Evolutionary conservation across 2,888 invertebrate genomes (phyloP).

Genomic region (Aradus depressus): DNA sequence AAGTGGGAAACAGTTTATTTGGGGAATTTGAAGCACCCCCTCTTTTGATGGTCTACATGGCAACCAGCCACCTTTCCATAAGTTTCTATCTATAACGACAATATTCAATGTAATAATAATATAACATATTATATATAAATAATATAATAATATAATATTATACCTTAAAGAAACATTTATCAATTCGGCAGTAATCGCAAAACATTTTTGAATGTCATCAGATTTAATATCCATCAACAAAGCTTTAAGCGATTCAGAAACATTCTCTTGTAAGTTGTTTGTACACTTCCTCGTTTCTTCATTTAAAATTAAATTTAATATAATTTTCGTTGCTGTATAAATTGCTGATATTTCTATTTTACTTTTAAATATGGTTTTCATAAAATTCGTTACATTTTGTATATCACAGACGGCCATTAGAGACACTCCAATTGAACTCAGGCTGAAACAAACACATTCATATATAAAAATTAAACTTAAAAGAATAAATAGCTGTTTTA

Average conservation of each 20-base stretch:
- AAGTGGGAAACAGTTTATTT: too few relatives aligned
- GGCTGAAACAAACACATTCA: not conserved
- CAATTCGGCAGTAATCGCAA: not conserved
- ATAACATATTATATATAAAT: too few relatives aligned
- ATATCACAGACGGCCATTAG: constrained; percentile 4
- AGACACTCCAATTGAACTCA: not conserved
- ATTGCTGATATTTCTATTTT: not conserved
- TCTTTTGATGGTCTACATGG: too few relatives aligned
- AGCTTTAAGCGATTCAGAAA: not conserved
- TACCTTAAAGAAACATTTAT: constrained; percentile 6
- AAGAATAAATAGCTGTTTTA: too few relatives aligned
- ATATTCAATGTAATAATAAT: too few relatives aligned
- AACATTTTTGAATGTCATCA: not conserved
- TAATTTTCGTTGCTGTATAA: not conserved
- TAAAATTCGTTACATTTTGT: constrained; percentile 1
- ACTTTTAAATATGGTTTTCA: not conserved
- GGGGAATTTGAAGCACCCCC: too few relatives aligned
- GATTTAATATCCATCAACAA: not conserved
- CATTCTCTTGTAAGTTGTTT: not conserved
- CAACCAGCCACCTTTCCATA: too few relatives aligned
- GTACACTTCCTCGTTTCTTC: not conserved
- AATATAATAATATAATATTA: too few relatives aligned
- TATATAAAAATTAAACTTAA: too few relatives aligned
- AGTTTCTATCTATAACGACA: too few relatives aligned
- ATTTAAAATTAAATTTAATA: not conserved